Conservation (phyloP, 2,797 vertebrate genomes). For the Bucorvus abyssinicus region DNA sequence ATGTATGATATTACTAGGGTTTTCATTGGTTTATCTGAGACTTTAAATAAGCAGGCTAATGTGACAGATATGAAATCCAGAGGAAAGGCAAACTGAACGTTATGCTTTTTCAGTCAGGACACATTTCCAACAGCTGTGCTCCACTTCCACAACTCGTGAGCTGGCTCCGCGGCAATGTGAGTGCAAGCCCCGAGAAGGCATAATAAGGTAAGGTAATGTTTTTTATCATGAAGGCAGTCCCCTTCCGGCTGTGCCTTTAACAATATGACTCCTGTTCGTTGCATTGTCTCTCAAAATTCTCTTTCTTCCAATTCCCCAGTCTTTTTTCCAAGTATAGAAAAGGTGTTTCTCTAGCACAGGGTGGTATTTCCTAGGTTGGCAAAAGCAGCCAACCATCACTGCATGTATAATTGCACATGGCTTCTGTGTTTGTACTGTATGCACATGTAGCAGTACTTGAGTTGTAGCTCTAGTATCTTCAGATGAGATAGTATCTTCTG, state of each 20-base stretch:
- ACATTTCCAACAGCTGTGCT: fast-evolving
- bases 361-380: background rate
- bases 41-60: background rate
- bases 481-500: background rate
- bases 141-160: background rate
- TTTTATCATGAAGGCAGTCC: background rate
- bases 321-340: background rate
- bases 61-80: background rate
- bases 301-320: background rate
- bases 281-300: background rate
- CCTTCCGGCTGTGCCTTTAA: background rate
- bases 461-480: background rate
- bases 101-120: background rate
- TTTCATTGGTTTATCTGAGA: background rate
- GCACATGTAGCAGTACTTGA: background rate
- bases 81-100: background rate
- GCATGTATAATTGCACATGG: background rate
- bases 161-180: fast-evolving
- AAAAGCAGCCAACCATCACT: background rate
- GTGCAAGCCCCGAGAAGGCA: fast-evolving
- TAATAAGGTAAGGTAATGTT: background rate
- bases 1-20: background rate
- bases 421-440: background rate
- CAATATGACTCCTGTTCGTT: background rate
- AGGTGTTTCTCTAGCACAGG: background rate